These are phyloP conservation scores for Scaptomyza montana DNA, from an alignment of 1,140 invertebrate species.

Conservation along the genomic window DNA sequence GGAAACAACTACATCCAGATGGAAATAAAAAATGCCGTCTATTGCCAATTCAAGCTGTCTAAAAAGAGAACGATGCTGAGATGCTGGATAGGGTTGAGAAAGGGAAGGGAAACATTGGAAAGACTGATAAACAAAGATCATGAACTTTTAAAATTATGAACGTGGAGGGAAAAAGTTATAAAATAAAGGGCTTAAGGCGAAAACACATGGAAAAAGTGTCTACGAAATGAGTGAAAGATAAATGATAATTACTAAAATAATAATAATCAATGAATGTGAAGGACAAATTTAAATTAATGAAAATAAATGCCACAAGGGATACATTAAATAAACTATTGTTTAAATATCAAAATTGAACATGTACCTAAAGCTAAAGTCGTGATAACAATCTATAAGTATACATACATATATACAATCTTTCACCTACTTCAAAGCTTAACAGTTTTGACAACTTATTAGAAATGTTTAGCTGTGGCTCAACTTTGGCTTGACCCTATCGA, in stretches of 20 bases:
- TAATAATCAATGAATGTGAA: background rate
- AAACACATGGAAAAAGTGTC: background rate
- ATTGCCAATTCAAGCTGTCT: background rate
- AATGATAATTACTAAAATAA: background rate
- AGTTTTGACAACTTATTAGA: slow-evolving; percentile 8
- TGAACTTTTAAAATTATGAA: background rate
- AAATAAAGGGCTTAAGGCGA: background rate
- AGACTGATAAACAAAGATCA: background rate
- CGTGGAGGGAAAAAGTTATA: background rate
- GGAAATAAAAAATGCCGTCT: slow-evolving; percentile 1
- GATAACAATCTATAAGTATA: background rate
- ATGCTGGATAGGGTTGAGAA: background rate
- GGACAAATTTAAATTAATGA: background rate
- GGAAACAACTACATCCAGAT: background rate
- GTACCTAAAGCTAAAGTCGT: background rate
- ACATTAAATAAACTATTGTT: background rate
- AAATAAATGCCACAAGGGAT: background rate
- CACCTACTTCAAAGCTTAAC: slow-evolving; percentile 9
- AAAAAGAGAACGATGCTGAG: background rate
- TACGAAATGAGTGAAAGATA: background rate
- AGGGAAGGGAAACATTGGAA: background rate
- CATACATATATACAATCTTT: background rate
- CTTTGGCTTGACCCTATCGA: slow-evolving; percentile 5
- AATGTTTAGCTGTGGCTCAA: slow-evolving; percentile 21
- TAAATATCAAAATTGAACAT: too few species aligned